phyloP scores from a whole-genome alignment of 1,140 invertebrate genomes.

The Centruroides sculpturatus region DNA sequence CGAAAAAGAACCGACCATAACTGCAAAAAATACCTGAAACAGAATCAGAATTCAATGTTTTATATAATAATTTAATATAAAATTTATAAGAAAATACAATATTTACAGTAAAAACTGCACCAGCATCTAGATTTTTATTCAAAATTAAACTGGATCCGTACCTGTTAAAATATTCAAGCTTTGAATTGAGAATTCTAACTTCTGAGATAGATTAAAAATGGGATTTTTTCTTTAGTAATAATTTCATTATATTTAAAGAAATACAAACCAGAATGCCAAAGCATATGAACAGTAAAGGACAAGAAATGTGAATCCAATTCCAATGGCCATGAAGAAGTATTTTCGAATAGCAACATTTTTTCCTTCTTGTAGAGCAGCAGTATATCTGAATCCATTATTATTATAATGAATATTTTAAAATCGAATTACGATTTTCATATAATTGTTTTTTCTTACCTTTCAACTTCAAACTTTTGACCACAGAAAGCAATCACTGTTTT shows the following conservation, averaged over 20 bases:
- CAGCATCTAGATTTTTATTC: background rate
- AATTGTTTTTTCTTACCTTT: conserved; percentile 30
- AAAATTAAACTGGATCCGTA: background rate
- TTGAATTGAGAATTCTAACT: too few relatives aligned
- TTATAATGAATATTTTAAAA: background rate
- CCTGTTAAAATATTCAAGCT: background rate
- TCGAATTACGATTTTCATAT: background rate
- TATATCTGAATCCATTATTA: conserved; percentile 32
- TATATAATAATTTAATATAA: background rate
- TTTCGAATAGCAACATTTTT: conserved; percentile 50
- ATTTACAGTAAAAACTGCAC: background rate
- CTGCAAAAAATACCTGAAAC: conserved; percentile 50
- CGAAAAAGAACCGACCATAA: conserved; percentile 70
- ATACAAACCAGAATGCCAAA: conserved; percentile 36
- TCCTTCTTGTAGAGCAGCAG: conserved; percentile 43
- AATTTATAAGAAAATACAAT: background rate
- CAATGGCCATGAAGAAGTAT: conserved; percentile 49
- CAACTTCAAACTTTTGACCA: conserved; percentile 24
- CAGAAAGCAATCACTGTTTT: conserved; percentile 30
- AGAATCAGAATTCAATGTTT: background rate
- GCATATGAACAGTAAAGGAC: conserved; percentile 33
- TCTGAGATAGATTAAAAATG: conserved; percentile 5
- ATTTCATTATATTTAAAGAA: conserved; percentile 6
- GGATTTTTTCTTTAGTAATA: conserved; percentile 1
- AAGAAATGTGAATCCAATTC: conserved; percentile 42